Base-by-base conservation (phyloP, 2,797 vertebrate species). In the Pipistrellus pygmaeus region DNA sequence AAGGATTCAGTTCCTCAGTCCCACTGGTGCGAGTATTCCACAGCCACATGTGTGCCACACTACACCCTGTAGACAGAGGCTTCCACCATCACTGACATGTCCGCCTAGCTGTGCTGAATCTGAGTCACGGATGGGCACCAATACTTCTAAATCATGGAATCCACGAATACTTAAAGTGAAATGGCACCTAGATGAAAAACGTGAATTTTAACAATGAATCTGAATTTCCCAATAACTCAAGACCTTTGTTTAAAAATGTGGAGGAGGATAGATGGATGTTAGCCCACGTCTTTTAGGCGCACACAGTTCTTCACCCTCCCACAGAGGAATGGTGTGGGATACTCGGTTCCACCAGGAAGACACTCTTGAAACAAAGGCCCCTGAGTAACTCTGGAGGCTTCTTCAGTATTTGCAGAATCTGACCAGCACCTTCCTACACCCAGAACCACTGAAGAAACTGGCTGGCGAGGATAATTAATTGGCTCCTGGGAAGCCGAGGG, bases 341-440 rank as follows among this genome's bases (percentile, higher is more conserved):
- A 71, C 38, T 60, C 62, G 75, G 66, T 77, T 84, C 73, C 73
- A 82, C 57, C 12, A 41, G 82, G 62, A 94, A 95, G 69, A 81
- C 0, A 48, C 44, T 48, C 78, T 44, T 73, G 51, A 72, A 86
- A 57, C 27, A 90, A 86, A 76, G 62, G 27, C 82, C 66, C 72
- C 25, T 68, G 48, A 82, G 55, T 32, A 95, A 96, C 76, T 78
- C 75, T 93, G 86, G 60, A 94, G 72, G 57, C 46, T 92, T 95
- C 93, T 92, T 91, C 62, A 30, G 85, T 86, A 94, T 87, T 90
- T 93, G 86, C 46, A 81, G 93, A 96, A 97, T 96, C 95, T 83
- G 88, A 91, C 78, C 82, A 96, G 68, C 55, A 97, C 82, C 96
- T 92, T 94, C 94, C 95, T 95, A 94, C 7, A 92, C 81, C 78